A percentile compares a stretch with the other conserved stretches of the same genome.
These are phyloP conservation scores for Anoncus sp. DNA, from an alignment of 2,888 invertebrate species.

Conservation along the genomic window DNA sequence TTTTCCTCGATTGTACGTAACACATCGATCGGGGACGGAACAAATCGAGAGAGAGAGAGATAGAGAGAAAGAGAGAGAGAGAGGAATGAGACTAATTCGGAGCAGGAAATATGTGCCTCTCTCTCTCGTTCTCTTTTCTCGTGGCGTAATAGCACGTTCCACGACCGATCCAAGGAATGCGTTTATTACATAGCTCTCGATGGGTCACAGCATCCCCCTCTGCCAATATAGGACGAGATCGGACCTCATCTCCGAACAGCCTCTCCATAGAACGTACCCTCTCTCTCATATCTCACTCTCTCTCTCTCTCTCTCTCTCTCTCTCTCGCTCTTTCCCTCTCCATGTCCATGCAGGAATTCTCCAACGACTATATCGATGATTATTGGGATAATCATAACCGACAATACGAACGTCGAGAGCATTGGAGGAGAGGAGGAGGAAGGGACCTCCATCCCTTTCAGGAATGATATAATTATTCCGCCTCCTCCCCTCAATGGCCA, in stretches of 20 bases:
- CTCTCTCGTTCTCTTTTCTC: slow-evolving; percentile 39
- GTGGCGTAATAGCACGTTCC: slow-evolving; percentile 70
- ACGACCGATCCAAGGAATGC: slow-evolving; percentile 73
- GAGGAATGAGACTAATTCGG: slow-evolving; percentile 66
- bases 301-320: slow-evolving; percentile 18
- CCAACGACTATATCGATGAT: slow-evolving; percentile 52
- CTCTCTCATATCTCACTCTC: no score
- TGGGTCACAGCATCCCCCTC: slow-evolving; percentile 24
- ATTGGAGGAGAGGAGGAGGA: not conserved
- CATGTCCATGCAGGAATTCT: slow-evolving; percentile 57
- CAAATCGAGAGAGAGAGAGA: not conserved
- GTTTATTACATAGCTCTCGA: slow-evolving; percentile 77
- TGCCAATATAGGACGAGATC: slow-evolving; percentile 38
- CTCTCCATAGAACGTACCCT: no score
- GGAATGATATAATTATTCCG: slow-evolving; percentile 9
- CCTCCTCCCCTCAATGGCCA: not conserved
- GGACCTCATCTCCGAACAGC: slow-evolving; percentile 31
- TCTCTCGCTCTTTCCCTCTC: not conserved
- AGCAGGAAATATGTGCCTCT: slow-evolving; percentile 57
- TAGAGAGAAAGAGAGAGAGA: not conserved
- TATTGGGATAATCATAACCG: slow-evolving; percentile 65
- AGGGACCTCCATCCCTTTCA: not conserved
- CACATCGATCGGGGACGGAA: slow-evolving; percentile 42
- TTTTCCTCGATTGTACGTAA: slow-evolving; percentile 54
- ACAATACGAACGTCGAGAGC: slow-evolving; percentile 20